Conservation (phyloP, 2,888 invertebrate genomes). For the Cantharis lateralis region DNA sequence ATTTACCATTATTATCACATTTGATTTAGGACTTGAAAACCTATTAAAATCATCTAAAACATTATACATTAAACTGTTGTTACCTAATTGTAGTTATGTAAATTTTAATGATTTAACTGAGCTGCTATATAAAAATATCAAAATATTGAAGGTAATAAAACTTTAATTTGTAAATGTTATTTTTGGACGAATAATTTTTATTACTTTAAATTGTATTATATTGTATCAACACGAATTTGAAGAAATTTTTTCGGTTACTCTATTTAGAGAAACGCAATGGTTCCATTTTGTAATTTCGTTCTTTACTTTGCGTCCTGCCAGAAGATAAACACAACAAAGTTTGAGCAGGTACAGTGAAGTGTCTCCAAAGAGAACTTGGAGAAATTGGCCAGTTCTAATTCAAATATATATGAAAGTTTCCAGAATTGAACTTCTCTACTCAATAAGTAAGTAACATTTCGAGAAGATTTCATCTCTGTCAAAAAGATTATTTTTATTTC, state of each 20-base stretch:
- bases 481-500: not conserved
- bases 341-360: not conserved
- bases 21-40: not conserved
- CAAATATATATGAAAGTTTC: conserved; percentile 1
- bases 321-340: conserved; percentile 3
- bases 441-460: not conserved
- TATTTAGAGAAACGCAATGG: not conserved
- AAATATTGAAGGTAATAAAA: not conserved
- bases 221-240: not conserved
- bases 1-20: not conserved
- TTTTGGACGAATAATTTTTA: not conserved
- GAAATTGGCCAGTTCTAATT: not conserved
- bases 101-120: not conserved
- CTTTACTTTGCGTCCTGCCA: not conserved
- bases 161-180: not conserved
- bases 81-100: not conserved
- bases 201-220: not conserved
- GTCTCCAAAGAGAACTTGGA: not conserved
- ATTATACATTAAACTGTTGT: not conserved
- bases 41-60: not conserved
- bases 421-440: not conserved
- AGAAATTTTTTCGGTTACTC: not conserved
- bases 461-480: not conserved
- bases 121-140: not conserved
- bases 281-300: not conserved